Base-by-base conservation (phyloP, 2,888 invertebrate species). In the Acanthosepion lycidas region DNA sequence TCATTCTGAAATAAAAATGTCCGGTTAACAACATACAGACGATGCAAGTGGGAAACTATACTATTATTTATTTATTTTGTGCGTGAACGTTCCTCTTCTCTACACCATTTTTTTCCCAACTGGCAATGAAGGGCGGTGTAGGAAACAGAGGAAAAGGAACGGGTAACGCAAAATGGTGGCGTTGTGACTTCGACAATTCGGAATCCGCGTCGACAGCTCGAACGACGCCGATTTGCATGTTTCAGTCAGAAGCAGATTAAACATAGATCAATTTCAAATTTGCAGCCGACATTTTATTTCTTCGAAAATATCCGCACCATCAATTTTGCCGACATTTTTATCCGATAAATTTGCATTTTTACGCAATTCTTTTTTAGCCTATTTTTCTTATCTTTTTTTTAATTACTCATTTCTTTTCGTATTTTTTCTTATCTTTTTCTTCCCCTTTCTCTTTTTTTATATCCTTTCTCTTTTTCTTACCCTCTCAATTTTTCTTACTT, bases 261-360 rank as follows among this genome's bases (percentile, higher is more conserved):
- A 78, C 78, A 15, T 78, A 78, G 78, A 78, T 78, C 78, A 78
- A 78, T 78, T 78, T 78, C 78, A 78, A 78, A 78, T 78, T 78
- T 78, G 78, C 78, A 78, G n/a, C n/a, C 78, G 78, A 78, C 78
- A 78, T 78, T 78, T 78, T 78, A n/a, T 78, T 78, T 78, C n/a
- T 78, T 78, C 78, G 78, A 78, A 78, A 78, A 78, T 78, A 78
- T 78, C 78, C n/a, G 78, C 78, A 78, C n/a, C 78, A 78, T 78
- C 78, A 78, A 78, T 78, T 78, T 33, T n/a, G n/a, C n/a, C 78
- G 78, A 78, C 78, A 78, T 78, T 78, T 78, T 78, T 78, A 78
- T 78, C 78, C n/a, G 78, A 78, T 78, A 78, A 78, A 78, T 78
- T 78, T 33, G 78, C 78, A 78, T 78, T 78, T 42, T 78, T 78